Evolutionary conservation across 2,797 vertebrate genomes (phyloP).

Genomic region (Triplophysa yarkandensis): DNA sequence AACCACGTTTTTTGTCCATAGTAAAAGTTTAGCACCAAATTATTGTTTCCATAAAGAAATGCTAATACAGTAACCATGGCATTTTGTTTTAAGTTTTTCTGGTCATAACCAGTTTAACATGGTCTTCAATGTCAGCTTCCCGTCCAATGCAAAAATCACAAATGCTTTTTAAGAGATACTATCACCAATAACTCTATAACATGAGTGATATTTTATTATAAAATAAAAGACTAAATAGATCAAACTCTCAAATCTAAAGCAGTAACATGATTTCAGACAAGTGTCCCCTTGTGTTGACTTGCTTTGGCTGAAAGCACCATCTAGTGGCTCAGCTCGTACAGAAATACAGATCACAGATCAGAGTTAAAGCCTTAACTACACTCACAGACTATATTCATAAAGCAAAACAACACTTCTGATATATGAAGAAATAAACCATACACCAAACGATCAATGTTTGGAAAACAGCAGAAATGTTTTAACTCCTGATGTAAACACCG

Average conservation of each 20-base stretch:
- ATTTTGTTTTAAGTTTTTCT: too few relatives aligned
- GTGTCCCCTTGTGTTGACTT: slow-evolving; percentile 62
- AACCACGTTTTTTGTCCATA: too few relatives aligned
- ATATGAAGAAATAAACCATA: not conserved
- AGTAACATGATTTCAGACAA: slow-evolving; percentile 55
- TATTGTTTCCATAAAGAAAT: too few relatives aligned
- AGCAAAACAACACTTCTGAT: slow-evolving; percentile 18
- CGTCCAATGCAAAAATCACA: not conserved
- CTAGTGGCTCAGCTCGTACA: slow-evolving; percentile 62
- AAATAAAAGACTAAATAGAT: slow-evolving; percentile 23
- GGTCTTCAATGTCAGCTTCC: not conserved
- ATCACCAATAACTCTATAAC: not conserved
- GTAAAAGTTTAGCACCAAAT: too few relatives aligned
- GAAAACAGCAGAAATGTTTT: not conserved
- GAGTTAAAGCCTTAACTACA: not conserved
- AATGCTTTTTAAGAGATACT: not conserved
- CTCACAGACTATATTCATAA: not conserved
- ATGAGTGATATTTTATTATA: slow-evolving; percentile 31
- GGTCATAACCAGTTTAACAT: not conserved
- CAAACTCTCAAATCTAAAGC: slow-evolving; percentile 13
- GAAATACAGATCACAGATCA: slow-evolving; percentile 8
- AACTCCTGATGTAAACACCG: too few relatives aligned
- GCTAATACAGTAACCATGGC: too few relatives aligned
- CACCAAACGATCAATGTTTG: not conserved
- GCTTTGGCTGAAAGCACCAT: slow-evolving; percentile 70